Percentiles rank a stretch among this genome's conserved stretches.
Conservation (phyloP, 2,113 vertebrate genomes). For the Vombatus ursinus region DNA sequence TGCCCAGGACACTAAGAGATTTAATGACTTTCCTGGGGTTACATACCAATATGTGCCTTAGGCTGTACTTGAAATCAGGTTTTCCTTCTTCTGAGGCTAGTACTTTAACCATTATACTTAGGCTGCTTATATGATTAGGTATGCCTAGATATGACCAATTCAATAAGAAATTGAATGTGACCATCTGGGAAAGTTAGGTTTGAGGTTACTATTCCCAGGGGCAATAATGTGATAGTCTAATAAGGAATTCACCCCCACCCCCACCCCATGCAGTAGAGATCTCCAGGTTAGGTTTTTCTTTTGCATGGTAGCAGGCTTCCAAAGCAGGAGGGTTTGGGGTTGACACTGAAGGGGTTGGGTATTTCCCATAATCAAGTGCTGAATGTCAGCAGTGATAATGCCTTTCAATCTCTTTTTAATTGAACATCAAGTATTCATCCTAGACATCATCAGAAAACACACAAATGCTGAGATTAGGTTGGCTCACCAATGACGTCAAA, state of each 20-base stretch:
- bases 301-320: neutral
- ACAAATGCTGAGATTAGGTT: slow-evolving; percentile 16
- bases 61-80: neutral
- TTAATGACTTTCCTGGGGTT: neutral
- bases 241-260: neutral
- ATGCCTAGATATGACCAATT: neutral
- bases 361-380: slow-evolving; percentile 70
- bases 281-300: neutral
- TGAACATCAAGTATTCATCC: slow-evolving; percentile 71
- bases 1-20: neutral
- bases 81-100: neutral
- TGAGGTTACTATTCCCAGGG: neutral
- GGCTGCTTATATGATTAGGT: neutral
- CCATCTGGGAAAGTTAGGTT: neutral
- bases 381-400: slow-evolving; percentile 65
- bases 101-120: neutral
- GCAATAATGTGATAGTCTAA: neutral
- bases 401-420: slow-evolving; percentile 72
- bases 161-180: neutral
- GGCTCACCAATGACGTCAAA: slow-evolving; percentile 46
- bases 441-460: slow-evolving; percentile 71
- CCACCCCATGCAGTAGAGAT: neutral
- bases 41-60: neutral
- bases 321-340: slow-evolving; percentile 48
- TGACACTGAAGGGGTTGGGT: slow-evolving; percentile 52